Conservation (phyloP, 1,140 invertebrate genomes). For the Triops cancriformis region DNA sequence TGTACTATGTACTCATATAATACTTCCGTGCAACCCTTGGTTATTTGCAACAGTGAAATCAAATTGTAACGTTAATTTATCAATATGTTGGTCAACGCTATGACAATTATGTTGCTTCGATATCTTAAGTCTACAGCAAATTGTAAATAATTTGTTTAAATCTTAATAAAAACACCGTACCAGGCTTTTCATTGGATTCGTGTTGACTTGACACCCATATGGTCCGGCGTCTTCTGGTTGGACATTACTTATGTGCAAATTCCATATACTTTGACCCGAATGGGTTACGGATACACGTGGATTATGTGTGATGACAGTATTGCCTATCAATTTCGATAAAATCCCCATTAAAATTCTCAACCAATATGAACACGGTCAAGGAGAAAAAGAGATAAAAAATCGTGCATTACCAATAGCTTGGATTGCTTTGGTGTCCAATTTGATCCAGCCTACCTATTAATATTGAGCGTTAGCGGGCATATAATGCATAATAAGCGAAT, state of each 20-base stretch:
- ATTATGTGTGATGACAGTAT: conserved; percentile 40
- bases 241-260: conserved; percentile 38
- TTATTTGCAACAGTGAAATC: too few relatives aligned
- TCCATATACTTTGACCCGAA: conserved; percentile 37
- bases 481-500: neutral
- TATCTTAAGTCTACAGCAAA: too few relatives aligned
- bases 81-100: too few relatives aligned
- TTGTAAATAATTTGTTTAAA: neutral
- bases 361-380: neutral
- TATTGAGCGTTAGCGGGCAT: neutral
- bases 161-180: conserved; percentile 29
- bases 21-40: too few relatives aligned
- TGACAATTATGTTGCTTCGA: too few relatives aligned
- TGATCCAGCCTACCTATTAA: conserved; percentile 80
- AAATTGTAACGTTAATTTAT: too few relatives aligned
- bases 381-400: too few relatives aligned
- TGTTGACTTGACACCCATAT: conserved; percentile 44
- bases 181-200: conserved; percentile 42
- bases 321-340: neutral
- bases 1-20: too few relatives aligned
- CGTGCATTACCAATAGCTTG: conserved; percentile 60
- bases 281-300: conserved; percentile 39
- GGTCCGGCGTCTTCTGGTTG: conserved; percentile 38
- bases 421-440: conserved; percentile 82
- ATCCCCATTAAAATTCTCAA: neutral